These are phyloP conservation scores for Cephalotes varians DNA, from an alignment of 2,888 invertebrate species.

Conservation along the genomic window DNA sequence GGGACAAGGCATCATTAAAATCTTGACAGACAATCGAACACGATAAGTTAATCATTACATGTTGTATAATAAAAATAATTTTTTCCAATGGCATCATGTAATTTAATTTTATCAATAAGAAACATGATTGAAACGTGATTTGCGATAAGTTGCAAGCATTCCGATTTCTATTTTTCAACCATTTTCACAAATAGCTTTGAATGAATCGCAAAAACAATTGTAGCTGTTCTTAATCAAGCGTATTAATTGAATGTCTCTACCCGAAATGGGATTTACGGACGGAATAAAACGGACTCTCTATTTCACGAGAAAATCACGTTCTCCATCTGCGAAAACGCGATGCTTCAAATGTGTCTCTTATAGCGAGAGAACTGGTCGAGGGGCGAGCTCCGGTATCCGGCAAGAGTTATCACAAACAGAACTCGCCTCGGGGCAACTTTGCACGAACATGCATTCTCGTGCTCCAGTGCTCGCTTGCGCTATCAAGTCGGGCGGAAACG, in stretches of 20 bases:
- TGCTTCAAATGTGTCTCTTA: slow-evolving; percentile 9
- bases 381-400: slow-evolving; percentile 8
- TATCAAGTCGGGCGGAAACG: slow-evolving; percentile 45
- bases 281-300: neutral
- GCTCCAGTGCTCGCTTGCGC: slow-evolving; percentile 31
- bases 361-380: slow-evolving; percentile 5
- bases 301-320: neutral
- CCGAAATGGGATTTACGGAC: neutral
- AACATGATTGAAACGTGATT: neutral
- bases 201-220: neutral
- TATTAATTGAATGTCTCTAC: slow-evolving; percentile 1
- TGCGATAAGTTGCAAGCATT: neutral
- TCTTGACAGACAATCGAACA: slow-evolving; percentile 1
- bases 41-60: neutral
- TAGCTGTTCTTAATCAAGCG: neutral
- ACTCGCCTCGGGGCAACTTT: slow-evolving; percentile 31
- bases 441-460: slow-evolving; percentile 30
- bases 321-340: neutral
- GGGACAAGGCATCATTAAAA: neutral
- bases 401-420: slow-evolving; percentile 48
- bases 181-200: neutral
- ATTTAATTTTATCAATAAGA: neutral
- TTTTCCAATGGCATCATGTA: neutral
- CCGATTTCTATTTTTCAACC: slow-evolving; percentile 1
- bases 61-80: neutral